Evolutionary conservation across 2,888 invertebrate genomes (phyloP).

Genomic region (Phorcus lineatus): DNA sequence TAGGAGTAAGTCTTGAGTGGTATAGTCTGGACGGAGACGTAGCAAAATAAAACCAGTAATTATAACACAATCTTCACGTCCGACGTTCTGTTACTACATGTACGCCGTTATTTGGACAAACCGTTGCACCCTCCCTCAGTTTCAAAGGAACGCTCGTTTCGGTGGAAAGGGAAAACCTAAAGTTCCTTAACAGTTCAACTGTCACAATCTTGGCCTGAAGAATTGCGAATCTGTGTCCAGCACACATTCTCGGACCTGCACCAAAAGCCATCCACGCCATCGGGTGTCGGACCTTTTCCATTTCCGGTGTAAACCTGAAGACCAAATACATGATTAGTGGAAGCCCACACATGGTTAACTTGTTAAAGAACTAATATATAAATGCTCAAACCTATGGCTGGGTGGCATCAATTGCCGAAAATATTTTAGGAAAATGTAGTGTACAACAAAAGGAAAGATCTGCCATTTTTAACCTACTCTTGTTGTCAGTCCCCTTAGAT

Average conservation of each 20-base stretch:
- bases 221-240: constrained; percentile 68
- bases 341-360: no score
- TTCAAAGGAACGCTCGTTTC: constrained; percentile 53
- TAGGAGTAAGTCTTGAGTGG: no score
- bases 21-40: no score
- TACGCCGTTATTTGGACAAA: constrained; percentile 65
- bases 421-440: no score
- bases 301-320: constrained; percentile 62
- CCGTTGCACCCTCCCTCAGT: constrained; percentile 66
- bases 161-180: constrained; percentile 53
- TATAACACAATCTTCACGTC: background rate
- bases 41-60: no score
- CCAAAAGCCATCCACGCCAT: constrained; percentile 72
- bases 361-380: no score
- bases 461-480: no score
- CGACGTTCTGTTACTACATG: constrained; percentile 38
- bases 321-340: background rate
- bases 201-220: constrained; percentile 69
- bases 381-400: no score
- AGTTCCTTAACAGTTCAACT: constrained; percentile 59
- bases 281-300: constrained; percentile 54
- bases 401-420: no score
- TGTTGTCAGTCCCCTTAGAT: no score
- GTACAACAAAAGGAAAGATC: no score
- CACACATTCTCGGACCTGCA: constrained; percentile 68